Evolutionary conservation across 2,113 vertebrate species (phyloP).

Genomic region (Heterochromis multidens): DNA sequence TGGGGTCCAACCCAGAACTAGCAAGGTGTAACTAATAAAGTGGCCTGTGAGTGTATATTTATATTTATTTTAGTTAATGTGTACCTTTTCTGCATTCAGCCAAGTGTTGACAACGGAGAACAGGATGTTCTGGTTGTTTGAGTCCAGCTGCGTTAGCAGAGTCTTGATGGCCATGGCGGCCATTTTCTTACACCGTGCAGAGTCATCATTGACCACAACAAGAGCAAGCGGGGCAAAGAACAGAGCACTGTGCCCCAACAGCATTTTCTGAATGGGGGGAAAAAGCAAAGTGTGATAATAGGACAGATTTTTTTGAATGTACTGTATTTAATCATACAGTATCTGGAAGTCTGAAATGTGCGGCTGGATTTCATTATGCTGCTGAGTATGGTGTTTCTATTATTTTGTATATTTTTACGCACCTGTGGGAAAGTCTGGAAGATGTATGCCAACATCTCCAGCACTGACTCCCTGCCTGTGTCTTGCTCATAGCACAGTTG

Average conservation of each 20-base stretch:
- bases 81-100: conserved; percentile 87
- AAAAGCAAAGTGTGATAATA: neutral
- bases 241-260: conserved; percentile 81
- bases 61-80: too few relatives aligned
- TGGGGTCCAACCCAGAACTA: neutral
- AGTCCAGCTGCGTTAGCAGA: conserved; percentile 80
- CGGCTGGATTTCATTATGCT: neutral
- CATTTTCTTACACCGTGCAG: conserved; percentile 90
- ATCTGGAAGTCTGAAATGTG: too few relatives aligned
- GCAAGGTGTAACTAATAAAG: too few relatives aligned
- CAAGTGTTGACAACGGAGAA: conserved; percentile 82
- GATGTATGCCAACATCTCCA: conserved; percentile 91
- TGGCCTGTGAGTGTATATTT: too few relatives aligned
- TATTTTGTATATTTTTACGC: neutral
- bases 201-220: conserved; percentile 88
- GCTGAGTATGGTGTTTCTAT: neutral
- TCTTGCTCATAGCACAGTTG: conserved; percentile 94
- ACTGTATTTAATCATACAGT: neutral
- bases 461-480: conserved; percentile 87
- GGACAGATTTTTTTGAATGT: neutral
- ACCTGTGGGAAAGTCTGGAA: conserved; percentile 91
- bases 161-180: conserved; percentile 83
- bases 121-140: conserved; percentile 80
- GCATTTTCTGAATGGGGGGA: conserved; percentile 73
- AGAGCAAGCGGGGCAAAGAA: conserved; percentile 91